Conservation (phyloP, 2,888 invertebrate species). For the Microchrysa polita region DNA sequence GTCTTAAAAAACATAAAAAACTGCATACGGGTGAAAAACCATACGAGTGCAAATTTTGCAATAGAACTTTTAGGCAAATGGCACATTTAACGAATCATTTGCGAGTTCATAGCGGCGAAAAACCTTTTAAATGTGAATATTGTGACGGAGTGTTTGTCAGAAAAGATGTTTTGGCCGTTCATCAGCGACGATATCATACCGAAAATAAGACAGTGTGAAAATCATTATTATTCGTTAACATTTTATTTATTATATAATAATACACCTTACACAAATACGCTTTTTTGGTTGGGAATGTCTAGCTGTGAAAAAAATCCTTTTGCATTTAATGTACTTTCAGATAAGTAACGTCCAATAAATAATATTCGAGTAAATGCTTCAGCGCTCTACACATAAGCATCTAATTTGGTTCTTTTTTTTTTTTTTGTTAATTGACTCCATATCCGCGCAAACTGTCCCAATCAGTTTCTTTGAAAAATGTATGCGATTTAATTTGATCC, state of each 20-base stretch:
- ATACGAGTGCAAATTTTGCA: slow-evolving; percentile 48
- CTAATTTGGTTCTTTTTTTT: slow-evolving; percentile 28
- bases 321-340: no score
- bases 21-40: slow-evolving; percentile 47
- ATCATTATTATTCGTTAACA: not conserved
- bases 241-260: not conserved
- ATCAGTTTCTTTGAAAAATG: slow-evolving; percentile 59
- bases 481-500: slow-evolving; percentile 59
- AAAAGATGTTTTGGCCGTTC: slow-evolving; percentile 44
- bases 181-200: slow-evolving; percentile 36
- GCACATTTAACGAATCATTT: slow-evolving; percentile 47
- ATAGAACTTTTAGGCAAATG: slow-evolving; percentile 45
- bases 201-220: not conserved
- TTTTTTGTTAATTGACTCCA: slow-evolving; percentile 54
- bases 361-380: slow-evolving; percentile 25
- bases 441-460: slow-evolving; percentile 57
- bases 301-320: not conserved
- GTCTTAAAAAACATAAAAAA: slow-evolving; percentile 46
- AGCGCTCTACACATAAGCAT: not conserved
- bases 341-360: not conserved
- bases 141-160: slow-evolving; percentile 47
- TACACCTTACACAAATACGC: slow-evolving; percentile 5
- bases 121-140: slow-evolving; percentile 44
- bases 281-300: not conserved
- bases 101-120: slow-evolving; percentile 47